Percentiles rank a stretch among this genome's conserved stretches.
phyloP scores from a whole-genome alignment of 2,797 vertebrate genomes.

The Lophius americanus region DNA sequence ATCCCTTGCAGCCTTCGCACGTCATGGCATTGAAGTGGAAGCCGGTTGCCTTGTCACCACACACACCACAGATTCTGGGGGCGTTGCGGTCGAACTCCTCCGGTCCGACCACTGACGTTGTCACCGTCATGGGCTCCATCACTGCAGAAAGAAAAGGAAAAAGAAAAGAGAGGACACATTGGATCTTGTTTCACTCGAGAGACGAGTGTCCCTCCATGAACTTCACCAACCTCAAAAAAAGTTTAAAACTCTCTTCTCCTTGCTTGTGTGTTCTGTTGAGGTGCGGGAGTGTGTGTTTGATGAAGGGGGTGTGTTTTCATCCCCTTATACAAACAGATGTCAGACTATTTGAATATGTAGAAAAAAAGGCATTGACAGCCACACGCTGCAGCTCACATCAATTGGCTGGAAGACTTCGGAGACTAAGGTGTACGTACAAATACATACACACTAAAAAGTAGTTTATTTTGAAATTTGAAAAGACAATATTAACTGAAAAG shows the following conservation, averaged over 20 bases:
- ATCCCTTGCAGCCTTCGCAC: slow-evolving; percentile 98
- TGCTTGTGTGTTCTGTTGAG: slow-evolving; percentile 14
- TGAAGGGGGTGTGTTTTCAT: slow-evolving; percentile 36
- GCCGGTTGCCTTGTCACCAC: slow-evolving; percentile 94
- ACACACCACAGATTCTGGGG: slow-evolving; percentile 94
- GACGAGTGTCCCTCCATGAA: not conserved
- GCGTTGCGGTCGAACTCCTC: slow-evolving; percentile 90
- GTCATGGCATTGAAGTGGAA: slow-evolving; percentile 99
- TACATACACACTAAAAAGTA: not conserved
- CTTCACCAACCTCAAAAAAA: slow-evolving; percentile 21
- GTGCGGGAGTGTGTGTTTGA: slow-evolving; percentile 13
- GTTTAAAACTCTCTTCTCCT: slow-evolving; percentile 28
- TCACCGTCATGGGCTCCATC: slow-evolving; percentile 88
- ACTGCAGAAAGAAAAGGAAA: slow-evolving; percentile 62
- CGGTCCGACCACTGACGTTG: slow-evolving; percentile 84
- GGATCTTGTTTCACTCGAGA: not conserved
- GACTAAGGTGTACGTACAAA: slow-evolving; percentile 5
- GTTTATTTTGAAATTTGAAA: slow-evolving; percentile 24
- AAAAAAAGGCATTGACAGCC: slow-evolving; percentile 52
- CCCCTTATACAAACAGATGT: slow-evolving; percentile 74
- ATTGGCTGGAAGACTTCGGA: slow-evolving; percentile 56
- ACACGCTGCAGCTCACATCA: slow-evolving; percentile 33
- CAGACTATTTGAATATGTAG: slow-evolving; percentile 74
- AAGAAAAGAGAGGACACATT: slow-evolving; percentile 18
- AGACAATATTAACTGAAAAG: slow-evolving; percentile 25